A percentile compares a stretch with the other conserved stretches of the same genome.
phyloP scores from a whole-genome alignment of 2,888 invertebrate genomes.

The Podotricha telesiphe region DNA sequence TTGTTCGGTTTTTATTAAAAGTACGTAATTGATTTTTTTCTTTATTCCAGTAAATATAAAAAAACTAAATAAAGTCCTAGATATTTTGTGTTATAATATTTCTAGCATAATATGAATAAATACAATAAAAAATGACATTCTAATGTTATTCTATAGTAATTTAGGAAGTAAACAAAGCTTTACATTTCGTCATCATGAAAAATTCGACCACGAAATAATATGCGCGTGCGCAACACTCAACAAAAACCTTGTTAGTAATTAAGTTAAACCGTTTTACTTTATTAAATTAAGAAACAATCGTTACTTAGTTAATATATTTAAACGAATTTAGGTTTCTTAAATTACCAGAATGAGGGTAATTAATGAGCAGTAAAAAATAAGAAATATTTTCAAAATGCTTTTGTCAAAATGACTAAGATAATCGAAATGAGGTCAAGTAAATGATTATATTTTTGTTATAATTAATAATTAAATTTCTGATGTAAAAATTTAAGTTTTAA shows the following conservation, averaged over 20 bases:
- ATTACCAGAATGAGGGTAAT: neutral
- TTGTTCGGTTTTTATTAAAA: neutral
- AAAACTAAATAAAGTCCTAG: neutral
- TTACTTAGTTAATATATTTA: neutral
- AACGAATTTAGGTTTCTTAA: neutral
- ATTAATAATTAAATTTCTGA: neutral
- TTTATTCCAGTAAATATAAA: neutral
- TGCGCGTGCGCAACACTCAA: neutral
- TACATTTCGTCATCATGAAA: slow-evolving; percentile 1
- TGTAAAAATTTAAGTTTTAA: neutral
- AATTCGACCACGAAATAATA: neutral
- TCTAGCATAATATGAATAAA: neutral
- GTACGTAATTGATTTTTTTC: neutral
- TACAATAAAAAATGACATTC: neutral
- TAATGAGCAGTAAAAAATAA: slow-evolving; percentile 5
- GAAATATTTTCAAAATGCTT: slow-evolving; percentile 8
- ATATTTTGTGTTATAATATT: neutral
- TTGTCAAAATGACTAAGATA: slow-evolving; percentile 16
- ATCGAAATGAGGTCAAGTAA: slow-evolving; percentile 17
- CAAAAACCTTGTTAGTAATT: neutral
- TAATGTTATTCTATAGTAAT: neutral
- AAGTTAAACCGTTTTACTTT: neutral
- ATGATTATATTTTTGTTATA: too few relatives aligned
- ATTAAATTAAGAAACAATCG: neutral
- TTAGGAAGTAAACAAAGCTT: slow-evolving; percentile 7